Base-by-base conservation (phyloP, 2,113 vertebrate species). In the Boleophthalmus pectinirostris region DNA sequence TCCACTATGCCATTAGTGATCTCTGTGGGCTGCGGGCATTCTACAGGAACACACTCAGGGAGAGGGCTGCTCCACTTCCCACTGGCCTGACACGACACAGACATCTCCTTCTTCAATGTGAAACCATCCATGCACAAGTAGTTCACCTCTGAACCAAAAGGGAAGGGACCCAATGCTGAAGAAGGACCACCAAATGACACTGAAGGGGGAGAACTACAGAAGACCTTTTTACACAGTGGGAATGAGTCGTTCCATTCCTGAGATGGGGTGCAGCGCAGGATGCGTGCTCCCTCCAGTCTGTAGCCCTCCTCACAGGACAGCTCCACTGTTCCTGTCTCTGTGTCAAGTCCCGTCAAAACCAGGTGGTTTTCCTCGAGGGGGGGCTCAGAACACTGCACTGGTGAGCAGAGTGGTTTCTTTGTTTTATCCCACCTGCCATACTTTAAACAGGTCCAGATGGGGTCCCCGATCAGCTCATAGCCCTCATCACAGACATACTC, bases 221-320 rank as follows among this genome's bases (percentile, higher is more conserved):
- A 91, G 25, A 98, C 94, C 82, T 91, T 85, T 66, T 95, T 95
- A 89, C 98, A 99, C 38, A 94, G 79, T 0, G 98, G 97, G 78
- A 99, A 98, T 2, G 97, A 95, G 84, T 95, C 95, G 46, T 98
- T 99, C 98, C 98, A 99, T 58, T 94, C 93, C 69, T 95, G 95
- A 0, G 96, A 95, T 0, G 91, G 85, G 58, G 95, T 92, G 76
- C 98, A 99, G 75, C 94, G 96, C 54, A 99, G 91, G 25, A 94
- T 86, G 7, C 89, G 90, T 13, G 96, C 92, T 0, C 98, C 98
- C 56, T 94, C 91, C 0, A 99, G 93, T 43, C 91, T 89, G 14
- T 95, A 96, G 2, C 97, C 97, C 2, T 97, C 95, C 74, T 95
- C 95, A 79, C 98, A 99, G 38, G 95, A 96, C 71, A 99, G 92